phyloP scores from a whole-genome alignment of 2,888 invertebrate species.

The Chaitophorus viminalis region DNA sequence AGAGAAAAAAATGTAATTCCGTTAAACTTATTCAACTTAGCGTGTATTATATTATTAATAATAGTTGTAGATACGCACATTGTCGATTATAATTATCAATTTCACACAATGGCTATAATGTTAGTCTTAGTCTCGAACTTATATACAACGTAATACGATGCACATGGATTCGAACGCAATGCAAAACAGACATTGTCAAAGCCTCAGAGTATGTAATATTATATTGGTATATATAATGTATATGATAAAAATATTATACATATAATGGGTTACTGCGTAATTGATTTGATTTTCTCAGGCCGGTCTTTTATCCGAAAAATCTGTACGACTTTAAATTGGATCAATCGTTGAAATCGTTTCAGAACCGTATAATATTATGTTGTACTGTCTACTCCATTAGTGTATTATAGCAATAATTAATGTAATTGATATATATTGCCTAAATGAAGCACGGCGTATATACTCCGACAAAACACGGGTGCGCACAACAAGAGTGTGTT shows the following conservation, averaged over 20 bases:
- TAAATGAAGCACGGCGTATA: neutral
- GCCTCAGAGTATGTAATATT: too few species aligned
- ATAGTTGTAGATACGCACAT: too few species aligned
- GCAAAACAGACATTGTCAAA: neutral
- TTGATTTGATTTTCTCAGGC: neutral
- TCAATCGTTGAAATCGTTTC: neutral
- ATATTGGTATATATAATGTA: too few species aligned
- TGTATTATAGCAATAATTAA: conserved; percentile 36
- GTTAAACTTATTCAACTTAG: too few species aligned
- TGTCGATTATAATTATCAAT: too few species aligned
- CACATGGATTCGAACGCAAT: neutral
- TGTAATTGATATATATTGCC: conserved; percentile 42
- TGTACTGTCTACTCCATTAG: neutral
- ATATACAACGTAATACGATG: neutral
- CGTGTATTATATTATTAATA: too few species aligned
- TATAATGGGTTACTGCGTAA: too few species aligned
- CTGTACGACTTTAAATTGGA: conserved; percentile 19
- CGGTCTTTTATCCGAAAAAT: neutral
- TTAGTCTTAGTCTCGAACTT: neutral
- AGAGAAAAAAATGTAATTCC: too few species aligned
- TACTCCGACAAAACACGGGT: too few species aligned
- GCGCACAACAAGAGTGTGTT: too few species aligned
- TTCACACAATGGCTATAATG: neutral
- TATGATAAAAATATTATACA: too few species aligned
- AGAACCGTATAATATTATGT: too few species aligned